Base-by-base conservation (phyloP, 2,113 vertebrate species). In the Ciconia stormi region DNA sequence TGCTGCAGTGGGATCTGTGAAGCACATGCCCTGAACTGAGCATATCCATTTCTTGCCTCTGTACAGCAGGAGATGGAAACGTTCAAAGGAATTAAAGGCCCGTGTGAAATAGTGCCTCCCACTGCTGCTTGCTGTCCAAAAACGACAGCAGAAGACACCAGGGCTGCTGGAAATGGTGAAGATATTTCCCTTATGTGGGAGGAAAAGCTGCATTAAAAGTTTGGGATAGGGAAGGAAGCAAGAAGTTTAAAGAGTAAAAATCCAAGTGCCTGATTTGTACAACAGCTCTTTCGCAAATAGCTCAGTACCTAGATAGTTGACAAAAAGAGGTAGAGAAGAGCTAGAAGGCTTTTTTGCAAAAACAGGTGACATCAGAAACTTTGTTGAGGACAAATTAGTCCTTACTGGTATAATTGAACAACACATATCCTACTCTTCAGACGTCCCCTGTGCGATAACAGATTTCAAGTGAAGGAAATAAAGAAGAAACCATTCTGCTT, bases 401-500 rank as follows among this genome's bases (percentile, higher is more conserved):
- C 40, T 84, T 70, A 34, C n/a, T 87, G 67, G 19, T 71, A 10
- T 62, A 82, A 86, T 32, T 91, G 94, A 83, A 93, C 92, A 89
- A 55, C 62, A 85, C 74, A 49, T 30, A 49, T 50, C 65, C 92
- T 93, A 34, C 69, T 93, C 94, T 92, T 89, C 95, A 96, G 82
- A 59, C 74, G 63, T 96, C 73, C 95, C 95, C 96, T 95, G 97
- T 91, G 97, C 59, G 61, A 89, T 84, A 89, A 78, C 82, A 95
- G 95, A 98, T 97, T 97, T 97, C 92, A 93, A 32, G 89, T 56
- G 78, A 79, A 96, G 89, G 94, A 96, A 95, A 96, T 92, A 38
- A 76, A 84, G 65, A 69, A 92, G 53, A 97, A 98, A 98, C 97
- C 72, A 36, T 98, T 94, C 93, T 59, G 79, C 89, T 96, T 87